Percentiles rank a stretch among this genome's conserved stretches.
Conservation (phyloP, 2,113 vertebrate species). For the Phainopepla nitens region DNA sequence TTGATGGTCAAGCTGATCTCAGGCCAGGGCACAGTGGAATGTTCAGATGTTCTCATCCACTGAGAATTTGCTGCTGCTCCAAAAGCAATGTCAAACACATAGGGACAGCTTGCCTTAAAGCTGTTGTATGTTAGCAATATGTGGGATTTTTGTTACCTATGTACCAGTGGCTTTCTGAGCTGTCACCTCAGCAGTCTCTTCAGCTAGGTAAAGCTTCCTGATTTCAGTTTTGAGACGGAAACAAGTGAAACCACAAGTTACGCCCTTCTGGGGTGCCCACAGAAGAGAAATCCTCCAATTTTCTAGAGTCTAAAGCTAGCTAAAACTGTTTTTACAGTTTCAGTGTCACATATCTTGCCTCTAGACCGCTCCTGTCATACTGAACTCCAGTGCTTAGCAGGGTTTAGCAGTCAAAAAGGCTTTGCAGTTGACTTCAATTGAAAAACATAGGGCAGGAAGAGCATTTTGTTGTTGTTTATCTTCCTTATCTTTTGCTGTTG, state of each 20-base stretch:
- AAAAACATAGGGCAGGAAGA: background rate
- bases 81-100: rapidly evolving
- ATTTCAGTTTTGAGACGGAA: background rate
- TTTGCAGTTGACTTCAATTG: background rate
- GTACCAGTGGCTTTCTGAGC: background rate
- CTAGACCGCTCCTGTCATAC: background rate
- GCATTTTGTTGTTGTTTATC: background rate
- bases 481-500: background rate
- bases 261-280: rapidly evolving
- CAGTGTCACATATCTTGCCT: background rate
- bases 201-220: background rate
- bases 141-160: background rate
- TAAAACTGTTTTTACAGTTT: background rate
- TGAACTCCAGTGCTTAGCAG: background rate
- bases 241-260: background rate
- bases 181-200: background rate
- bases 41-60: background rate
- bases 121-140: rapidly evolving
- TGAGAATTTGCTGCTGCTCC: background rate
- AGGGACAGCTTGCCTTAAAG: background rate
- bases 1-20: background rate
- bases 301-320: background rate
- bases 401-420: background rate
- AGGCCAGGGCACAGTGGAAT: background rate
- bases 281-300: background rate